Conservation (phyloP, 2,888 invertebrate species). For the Eurois occulta region DNA sequence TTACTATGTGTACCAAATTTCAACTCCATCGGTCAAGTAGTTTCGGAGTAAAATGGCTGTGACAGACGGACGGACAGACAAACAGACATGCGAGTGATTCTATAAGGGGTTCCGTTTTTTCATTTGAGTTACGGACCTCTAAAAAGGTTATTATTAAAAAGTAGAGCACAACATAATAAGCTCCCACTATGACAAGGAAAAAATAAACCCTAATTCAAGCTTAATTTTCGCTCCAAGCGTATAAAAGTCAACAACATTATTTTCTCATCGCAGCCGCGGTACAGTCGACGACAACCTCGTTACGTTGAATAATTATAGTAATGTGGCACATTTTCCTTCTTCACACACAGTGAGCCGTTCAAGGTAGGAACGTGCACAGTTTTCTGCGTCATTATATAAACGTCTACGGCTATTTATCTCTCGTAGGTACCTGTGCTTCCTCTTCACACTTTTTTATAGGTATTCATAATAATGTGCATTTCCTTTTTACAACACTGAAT, state of each 20-base stretch:
- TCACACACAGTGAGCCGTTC: conserved; percentile 27
- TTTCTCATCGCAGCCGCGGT: conserved; percentile 59
- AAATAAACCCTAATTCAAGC: not conserved
- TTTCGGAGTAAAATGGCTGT: too few relatives aligned
- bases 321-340: conserved; percentile 71
- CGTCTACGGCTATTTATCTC: conserved; percentile 66
- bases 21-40: too few relatives aligned
- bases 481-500: not conserved
- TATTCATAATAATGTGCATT: not conserved
- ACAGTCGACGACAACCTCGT: conserved; percentile 68
- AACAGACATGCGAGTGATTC: too few relatives aligned
- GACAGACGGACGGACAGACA: too few relatives aligned
- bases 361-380: conserved; percentile 16
- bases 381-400: conserved; percentile 66
- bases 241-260: conserved; percentile 60
- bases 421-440: not conserved
- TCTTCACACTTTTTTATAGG: not conserved
- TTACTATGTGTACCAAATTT: too few relatives aligned
- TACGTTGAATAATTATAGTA: conserved; percentile 73
- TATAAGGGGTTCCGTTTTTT: too few relatives aligned
- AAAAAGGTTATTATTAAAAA: not conserved
- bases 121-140: too few relatives aligned
- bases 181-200: not conserved
- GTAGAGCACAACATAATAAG: not conserved
- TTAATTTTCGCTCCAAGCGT: not conserved